Percentiles rank a stretch among this genome's conserved stretches.
Evolutionary conservation across 1,140 invertebrate species (phyloP).

Genomic region (Danaus plexippus): DNA sequence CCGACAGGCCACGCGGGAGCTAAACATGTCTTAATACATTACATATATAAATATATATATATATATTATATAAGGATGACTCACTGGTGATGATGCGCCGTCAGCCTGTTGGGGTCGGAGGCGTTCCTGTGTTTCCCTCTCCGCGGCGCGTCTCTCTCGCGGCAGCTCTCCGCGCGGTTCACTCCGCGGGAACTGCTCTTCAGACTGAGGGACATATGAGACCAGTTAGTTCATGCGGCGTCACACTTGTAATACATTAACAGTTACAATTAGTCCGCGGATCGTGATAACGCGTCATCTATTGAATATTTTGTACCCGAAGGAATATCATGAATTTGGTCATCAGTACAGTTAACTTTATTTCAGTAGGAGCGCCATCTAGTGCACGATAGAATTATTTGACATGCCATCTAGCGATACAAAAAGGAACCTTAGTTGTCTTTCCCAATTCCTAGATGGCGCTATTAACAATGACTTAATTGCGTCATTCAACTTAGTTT

Average conservation of each 20-base stretch:
- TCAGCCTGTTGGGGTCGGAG: slow-evolving; percentile 65
- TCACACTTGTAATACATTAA: too few species aligned
- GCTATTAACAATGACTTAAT: slow-evolving; percentile 2
- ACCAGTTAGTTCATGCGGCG: too few species aligned
- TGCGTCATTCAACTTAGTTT: not conserved
- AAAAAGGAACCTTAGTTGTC: not conserved
- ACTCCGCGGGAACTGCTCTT: slow-evolving; percentile 46
- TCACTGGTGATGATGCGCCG: slow-evolving; percentile 64
- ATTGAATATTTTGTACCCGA: too few species aligned
- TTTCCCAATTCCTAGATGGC: slow-evolving; percentile 11
- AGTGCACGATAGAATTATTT: slow-evolving; percentile 1
- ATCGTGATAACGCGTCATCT: too few species aligned
- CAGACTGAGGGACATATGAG: slow-evolving; percentile 28
- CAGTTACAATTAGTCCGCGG: too few species aligned
- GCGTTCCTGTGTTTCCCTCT: slow-evolving; percentile 68
- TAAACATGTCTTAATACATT: not conserved
- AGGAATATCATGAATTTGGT: too few species aligned
- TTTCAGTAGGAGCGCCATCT: slow-evolving; percentile 4
- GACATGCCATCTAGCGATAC: slow-evolving; percentile 10
- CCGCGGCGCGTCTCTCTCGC: slow-evolving; percentile 57
- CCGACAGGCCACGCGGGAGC: too few species aligned
- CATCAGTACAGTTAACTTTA: too few species aligned
- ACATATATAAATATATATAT: slow-evolving; percentile 4
- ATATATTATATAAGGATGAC: too few species aligned
- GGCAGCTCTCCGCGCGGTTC: slow-evolving; percentile 64